phyloP scores from a whole-genome alignment of 2,113 vertebrate genomes.

The Aramus guarauna region DNA sequence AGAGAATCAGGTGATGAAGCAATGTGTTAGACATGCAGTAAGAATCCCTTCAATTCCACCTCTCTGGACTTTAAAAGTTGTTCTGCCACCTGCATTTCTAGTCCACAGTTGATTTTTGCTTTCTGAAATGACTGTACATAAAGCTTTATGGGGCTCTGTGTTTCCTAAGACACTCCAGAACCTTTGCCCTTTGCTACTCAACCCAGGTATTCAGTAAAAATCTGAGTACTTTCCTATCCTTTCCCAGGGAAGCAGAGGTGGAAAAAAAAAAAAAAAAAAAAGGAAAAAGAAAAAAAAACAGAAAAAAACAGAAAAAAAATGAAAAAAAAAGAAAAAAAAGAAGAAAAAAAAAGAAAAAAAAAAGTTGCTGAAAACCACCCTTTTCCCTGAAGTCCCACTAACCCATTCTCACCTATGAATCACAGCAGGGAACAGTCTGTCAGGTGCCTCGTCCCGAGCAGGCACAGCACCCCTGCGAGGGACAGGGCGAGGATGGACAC shows the following conservation, averaged over 20 bases:
- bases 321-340: background rate
- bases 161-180: background rate
- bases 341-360: background rate
- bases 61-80: background rate
- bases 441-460: background rate
- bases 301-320: too few relatives aligned
- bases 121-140: background rate
- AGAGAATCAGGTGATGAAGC: background rate
- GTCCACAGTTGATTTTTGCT: background rate
- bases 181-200: background rate
- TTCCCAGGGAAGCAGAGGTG: background rate
- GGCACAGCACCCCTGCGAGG: background rate
- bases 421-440: background rate
- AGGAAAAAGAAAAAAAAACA: background rate
- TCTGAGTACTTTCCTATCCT: background rate
- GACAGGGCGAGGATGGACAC: background rate
- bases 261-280: background rate
- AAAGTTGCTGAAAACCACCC: background rate
- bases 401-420: background rate
- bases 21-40: rapidly evolving
- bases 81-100: background rate
- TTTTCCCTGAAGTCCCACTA: background rate
- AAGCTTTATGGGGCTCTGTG: background rate
- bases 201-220: background rate
- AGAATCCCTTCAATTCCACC: background rate